phyloP scores from a whole-genome alignment of 2,113 vertebrate species.

The Dromaius novaehollandiae region DNA sequence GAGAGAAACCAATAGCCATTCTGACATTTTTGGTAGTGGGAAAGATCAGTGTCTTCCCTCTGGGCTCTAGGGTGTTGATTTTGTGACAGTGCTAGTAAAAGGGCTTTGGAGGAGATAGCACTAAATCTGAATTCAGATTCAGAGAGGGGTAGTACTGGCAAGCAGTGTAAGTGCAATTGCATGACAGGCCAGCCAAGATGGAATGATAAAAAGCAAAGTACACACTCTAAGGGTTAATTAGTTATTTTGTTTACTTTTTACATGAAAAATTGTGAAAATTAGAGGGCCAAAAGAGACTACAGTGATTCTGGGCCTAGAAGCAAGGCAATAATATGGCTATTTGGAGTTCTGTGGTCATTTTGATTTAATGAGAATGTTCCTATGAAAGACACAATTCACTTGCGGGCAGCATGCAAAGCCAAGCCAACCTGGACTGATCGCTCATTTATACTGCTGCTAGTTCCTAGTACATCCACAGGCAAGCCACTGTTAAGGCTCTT shows the following conservation, averaged over 20 bases:
- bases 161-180: rapidly evolving
- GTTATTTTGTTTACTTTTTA: background rate
- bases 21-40: background rate
- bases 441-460: background rate
- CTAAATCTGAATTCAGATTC: background rate
- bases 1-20: background rate
- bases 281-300: background rate
- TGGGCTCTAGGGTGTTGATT: background rate
- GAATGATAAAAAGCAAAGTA: background rate
- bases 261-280: background rate
- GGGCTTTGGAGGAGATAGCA: background rate
- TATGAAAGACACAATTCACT: conserved; percentile 52
- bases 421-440: background rate
- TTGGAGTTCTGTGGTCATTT: background rate
- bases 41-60: background rate
- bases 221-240: background rate
- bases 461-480: background rate
- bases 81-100: background rate
- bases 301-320: background rate
- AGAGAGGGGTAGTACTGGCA: background rate
- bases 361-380: conserved; percentile 33
- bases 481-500: background rate
- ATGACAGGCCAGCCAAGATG: background rate
- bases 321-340: background rate
- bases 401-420: rapidly evolving